Conservation (phyloP, 2,113 vertebrate genomes). For the Rhinichthys klamathensis region DNA sequence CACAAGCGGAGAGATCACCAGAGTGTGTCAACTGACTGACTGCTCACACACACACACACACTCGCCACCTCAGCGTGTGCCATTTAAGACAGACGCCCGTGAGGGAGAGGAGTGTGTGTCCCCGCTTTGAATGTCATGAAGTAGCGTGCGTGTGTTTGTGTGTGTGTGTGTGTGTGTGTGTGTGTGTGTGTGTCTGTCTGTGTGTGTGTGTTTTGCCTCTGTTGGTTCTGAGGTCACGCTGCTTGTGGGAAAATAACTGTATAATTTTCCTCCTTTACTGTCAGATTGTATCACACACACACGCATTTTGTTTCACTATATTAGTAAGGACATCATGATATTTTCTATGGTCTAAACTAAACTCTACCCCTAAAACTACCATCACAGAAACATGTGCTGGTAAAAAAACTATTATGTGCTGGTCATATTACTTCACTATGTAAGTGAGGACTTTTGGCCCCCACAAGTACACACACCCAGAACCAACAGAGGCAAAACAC, state of each 20-base stretch:
- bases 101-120: conserved; percentile 19
- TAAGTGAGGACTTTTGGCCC: too few relatives aligned
- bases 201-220: not conserved
- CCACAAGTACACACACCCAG: too few relatives aligned
- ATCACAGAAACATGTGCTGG: too few relatives aligned
- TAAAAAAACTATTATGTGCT: too few relatives aligned
- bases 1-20: conserved; percentile 23
- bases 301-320: too few relatives aligned
- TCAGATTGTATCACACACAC: not conserved
- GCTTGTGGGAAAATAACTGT: conserved; percentile 18
- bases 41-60: conserved; percentile 22
- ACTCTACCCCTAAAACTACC: too few relatives aligned
- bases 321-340: too few relatives aligned
- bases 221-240: conserved; percentile 2
- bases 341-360: too few relatives aligned
- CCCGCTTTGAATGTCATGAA: conserved; percentile 37
- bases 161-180: conserved; percentile 3
- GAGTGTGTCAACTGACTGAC: conserved; percentile 38
- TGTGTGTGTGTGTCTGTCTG: not conserved
- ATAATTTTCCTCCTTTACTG: conserved; percentile 12
- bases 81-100: conserved; percentile 39
- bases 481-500: too few relatives aligned
- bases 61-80: not conserved
- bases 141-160: not conserved
- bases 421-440: too few relatives aligned